Percentiles rank a stretch among this genome's conserved stretches.
These are phyloP conservation scores for Hemitrygon akajei DNA, from an alignment of 2,797 vertebrate species.

Conservation along the genomic window DNA sequence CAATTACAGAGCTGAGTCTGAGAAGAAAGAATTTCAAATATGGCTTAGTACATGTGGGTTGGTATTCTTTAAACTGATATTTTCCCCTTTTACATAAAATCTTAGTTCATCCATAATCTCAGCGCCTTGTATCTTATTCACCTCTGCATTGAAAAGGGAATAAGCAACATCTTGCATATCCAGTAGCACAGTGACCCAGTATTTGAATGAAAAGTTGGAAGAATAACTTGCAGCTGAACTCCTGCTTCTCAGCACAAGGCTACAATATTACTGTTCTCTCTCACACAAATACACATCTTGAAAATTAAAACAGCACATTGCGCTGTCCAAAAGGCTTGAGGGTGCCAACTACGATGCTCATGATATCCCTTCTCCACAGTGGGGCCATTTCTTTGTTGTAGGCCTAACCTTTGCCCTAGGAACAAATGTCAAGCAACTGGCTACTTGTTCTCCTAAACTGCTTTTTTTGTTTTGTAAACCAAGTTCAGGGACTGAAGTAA, in stretches of 20 bases:
- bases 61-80: background rate
- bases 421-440: background rate
- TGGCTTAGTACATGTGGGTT: background rate
- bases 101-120: background rate
- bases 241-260: background rate
- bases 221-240: background rate
- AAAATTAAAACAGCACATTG: background rate
- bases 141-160: background rate
- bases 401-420: background rate
- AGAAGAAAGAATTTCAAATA: background rate
- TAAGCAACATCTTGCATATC: background rate
- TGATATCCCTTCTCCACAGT: background rate
- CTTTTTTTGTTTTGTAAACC: background rate
- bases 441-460: background rate
- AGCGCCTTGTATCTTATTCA: background rate
- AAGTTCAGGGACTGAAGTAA: background rate
- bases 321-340: background rate
- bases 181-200: no score
- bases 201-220: no score
- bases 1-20: background rate
- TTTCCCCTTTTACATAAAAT: no score
- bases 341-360: background rate
- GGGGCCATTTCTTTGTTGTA: no score
- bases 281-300: no score
- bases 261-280: no score